Evolutionary conservation across 2,888 invertebrate species (phyloP), one percentile per base, ranked within the genome.

Genomic region (Ctenicera cuprea): DNA sequence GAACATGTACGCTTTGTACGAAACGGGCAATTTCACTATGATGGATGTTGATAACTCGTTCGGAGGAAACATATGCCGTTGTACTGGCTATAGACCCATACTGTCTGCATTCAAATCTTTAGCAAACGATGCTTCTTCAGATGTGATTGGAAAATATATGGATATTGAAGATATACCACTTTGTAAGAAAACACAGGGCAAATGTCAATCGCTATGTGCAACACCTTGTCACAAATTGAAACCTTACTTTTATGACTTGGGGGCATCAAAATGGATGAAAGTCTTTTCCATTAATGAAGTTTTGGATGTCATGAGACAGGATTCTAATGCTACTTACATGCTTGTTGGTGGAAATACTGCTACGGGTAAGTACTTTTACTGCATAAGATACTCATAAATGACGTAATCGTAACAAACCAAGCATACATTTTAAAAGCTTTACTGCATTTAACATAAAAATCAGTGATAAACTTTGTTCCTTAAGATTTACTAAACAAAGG

Each of bases 311-410:
- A 85, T 94, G 54, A 78, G 83, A 9, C 87, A 89, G 78, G 48
- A 38, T 48, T 67, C 72, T 0, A 77, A 85, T 5, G 83, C 86
- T 3, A 86, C 87, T 11, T 93, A 92, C 79, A 88, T 90, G 78
- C 83, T 95, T 0, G 89, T 94, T 2, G 92, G 92, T 20, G 95
- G 95, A 20, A 94, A 94, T 82, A 94, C 94, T 0, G 94, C 92
- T 3, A 91, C 90, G 86, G 95, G 95, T 93, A 86, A 59, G 54
- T 16, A 14, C n/a, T n/a, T n/a, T n/a, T n/a, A n/a, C n/a, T n/a
- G n/a, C n/a, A n/a, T n/a, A n/a, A n/a, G n/a, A n/a, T n/a, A n/a
- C n/a, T n/a, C n/a, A n/a, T n/a, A n/a, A n/a, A n/a, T n/a, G n/a
- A n/a, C n/a, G n/a, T n/a, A 45, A n/a, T 38, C 14, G 9, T n/a